phyloP scores from a whole-genome alignment of 2,797 vertebrate genomes.

The Hyperoplus lanceolatus region DNA sequence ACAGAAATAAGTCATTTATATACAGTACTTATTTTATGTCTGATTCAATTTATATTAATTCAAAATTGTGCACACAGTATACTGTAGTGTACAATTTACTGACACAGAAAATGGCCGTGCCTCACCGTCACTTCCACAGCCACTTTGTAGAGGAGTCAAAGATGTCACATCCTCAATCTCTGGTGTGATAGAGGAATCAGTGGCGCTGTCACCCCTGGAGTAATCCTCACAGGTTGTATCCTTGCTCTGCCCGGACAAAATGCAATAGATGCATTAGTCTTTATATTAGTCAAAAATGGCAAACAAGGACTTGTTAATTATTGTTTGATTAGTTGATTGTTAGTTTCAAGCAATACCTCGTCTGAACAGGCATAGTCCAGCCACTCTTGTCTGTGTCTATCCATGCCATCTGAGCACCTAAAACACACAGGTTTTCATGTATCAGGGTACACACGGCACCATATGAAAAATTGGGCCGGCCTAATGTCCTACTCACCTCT shows the following conservation, averaged over 20 bases:
- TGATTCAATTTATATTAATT: neutral
- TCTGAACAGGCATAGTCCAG: conserved; percentile 89
- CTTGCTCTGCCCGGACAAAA: conserved; percentile 79
- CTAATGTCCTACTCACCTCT: conserved; percentile 85
- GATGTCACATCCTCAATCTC: conserved; percentile 65
- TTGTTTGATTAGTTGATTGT: neutral
- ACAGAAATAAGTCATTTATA: conserved; percentile 32
- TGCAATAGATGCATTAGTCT: conserved; percentile 3
- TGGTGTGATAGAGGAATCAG: conserved; percentile 64
- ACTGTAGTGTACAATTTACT: neutral
- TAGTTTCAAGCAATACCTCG: conserved; percentile 80
- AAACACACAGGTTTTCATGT: conserved; percentile 28
- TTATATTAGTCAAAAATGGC: neutral
- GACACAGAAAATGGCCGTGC: neutral
- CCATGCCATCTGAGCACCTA: conserved; percentile 97
- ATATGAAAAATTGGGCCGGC: neutral
- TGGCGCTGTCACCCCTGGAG: conserved; percentile 73
- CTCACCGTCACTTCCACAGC: conserved; percentile 87
- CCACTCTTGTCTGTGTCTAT: conserved; percentile 96
- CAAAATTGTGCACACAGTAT: neutral
- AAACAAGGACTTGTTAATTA: neutral
- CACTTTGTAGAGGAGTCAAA: conserved; percentile 71
- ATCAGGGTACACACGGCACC: neutral
- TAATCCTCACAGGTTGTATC: conserved; percentile 88
- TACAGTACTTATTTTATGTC: neutral